Evolutionary conservation across 1,140 invertebrate species (phyloP).

Genomic region (Bradynema listronoti): DNA sequence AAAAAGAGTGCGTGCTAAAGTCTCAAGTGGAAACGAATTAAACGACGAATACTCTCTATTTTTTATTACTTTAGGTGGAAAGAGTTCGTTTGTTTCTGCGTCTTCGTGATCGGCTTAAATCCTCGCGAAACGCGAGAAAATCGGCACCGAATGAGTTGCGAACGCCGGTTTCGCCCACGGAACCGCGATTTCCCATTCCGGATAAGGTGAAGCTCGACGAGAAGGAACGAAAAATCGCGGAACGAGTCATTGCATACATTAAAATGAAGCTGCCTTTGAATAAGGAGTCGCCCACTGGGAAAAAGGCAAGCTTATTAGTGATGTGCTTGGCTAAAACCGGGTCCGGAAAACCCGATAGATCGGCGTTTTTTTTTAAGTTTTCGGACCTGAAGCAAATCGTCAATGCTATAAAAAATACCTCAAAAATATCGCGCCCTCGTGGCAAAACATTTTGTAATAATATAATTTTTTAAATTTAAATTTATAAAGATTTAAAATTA

Average conservation of each 20-base stretch:
- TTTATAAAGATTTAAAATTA: too few species aligned
- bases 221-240: constrained; percentile 46
- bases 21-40: too few species aligned
- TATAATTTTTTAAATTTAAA: too few species aligned
- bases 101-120: constrained; percentile 46
- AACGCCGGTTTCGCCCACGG: constrained; percentile 47
- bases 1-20: constrained; percentile 17
- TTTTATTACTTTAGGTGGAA: constrained; percentile 39
- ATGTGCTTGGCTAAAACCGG: too few species aligned
- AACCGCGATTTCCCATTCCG: constrained; percentile 50
- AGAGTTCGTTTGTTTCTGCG: constrained; percentile 52
- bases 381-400: too few species aligned
- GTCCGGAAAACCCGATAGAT: constrained; percentile 20
- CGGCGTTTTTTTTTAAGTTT: too few species aligned
- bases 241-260: constrained; percentile 51
- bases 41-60: constrained; percentile 1
- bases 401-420: too few species aligned
- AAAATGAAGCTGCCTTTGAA: constrained; percentile 54
- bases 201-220: constrained; percentile 35
- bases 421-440: too few species aligned
- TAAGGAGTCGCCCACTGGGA: constrained; percentile 55
- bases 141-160: constrained; percentile 23
- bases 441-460: too few species aligned
- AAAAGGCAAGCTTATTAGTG: too few species aligned
- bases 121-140: constrained; percentile 25